Evolutionary conservation across 2,888 invertebrate genomes (phyloP).

Genomic region (Oligia strigilis): DNA sequence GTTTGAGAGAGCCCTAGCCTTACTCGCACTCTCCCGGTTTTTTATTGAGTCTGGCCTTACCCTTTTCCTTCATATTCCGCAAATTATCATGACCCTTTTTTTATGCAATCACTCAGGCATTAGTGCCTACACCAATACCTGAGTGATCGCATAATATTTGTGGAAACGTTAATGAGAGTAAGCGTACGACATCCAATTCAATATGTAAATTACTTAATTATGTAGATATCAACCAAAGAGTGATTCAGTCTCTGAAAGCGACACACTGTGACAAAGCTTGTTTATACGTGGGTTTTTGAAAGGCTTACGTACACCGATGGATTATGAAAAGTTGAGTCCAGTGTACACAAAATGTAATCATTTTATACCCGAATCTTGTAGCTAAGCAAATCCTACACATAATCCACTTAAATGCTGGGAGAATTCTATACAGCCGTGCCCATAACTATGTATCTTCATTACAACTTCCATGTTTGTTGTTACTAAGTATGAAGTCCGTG

Average conservation of each 20-base stretch:
- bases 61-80: background rate
- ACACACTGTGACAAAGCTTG: background rate
- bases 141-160: background rate
- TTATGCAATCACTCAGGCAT: too few relatives aligned
- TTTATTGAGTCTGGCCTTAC: background rate
- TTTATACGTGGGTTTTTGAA: background rate
- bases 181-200: background rate
- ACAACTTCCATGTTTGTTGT: conserved; percentile 18
- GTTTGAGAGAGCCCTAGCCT: too few relatives aligned
- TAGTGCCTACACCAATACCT: background rate
- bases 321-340: background rate
- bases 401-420: background rate
- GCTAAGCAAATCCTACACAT: background rate
- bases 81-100: background rate
- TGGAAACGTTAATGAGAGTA: background rate
- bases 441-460: conserved; percentile 14
- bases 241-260: conserved; percentile 3
- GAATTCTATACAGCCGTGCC: conserved; percentile 2
- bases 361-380: background rate
- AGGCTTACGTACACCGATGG: background rate
- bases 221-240: background rate
- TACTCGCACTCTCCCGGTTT: background rate
- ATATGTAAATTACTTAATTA: conserved; percentile 16
- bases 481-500: conserved; percentile 17
- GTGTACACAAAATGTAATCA: background rate